Percentiles rank a stretch among this genome's conserved stretches.
phyloP scores from a whole-genome alignment of 1,140 invertebrate species.

The Camponotus vicinus region DNA sequence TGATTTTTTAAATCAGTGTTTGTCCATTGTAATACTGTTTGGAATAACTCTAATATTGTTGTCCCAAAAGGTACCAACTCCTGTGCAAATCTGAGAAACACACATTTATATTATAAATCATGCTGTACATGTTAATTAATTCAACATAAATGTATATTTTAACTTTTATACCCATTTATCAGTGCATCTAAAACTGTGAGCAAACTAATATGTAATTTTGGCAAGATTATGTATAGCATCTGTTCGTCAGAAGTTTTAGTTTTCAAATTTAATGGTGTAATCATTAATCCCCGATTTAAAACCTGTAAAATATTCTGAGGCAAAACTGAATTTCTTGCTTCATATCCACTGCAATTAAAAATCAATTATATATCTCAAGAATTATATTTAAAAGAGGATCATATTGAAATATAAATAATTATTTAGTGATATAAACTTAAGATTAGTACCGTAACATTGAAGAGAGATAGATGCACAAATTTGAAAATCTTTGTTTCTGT shows the following conservation, averaged over 20 bases:
- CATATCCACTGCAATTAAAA: conserved; percentile 71
- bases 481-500: conserved; percentile 78
- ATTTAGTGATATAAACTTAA: conserved; percentile 47
- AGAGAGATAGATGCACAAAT: conserved; percentile 79
- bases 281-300: conserved; percentile 76
- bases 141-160: neutral
- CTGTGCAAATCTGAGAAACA: conserved; percentile 66
- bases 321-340: conserved; percentile 74
- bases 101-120: neutral
- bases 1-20: conserved; percentile 41
- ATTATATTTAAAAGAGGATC: neutral
- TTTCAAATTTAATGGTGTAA: conserved; percentile 74
- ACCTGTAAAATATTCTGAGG: conserved; percentile 76
- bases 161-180: conserved; percentile 75
- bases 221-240: conserved; percentile 76
- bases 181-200: conserved; percentile 76
- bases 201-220: conserved; percentile 76
- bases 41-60: conserved; percentile 67
- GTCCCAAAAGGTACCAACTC: conserved; percentile 69
- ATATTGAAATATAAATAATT: neutral
- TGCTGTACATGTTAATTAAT: neutral
- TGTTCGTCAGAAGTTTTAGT: conserved; percentile 69
- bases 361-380: conserved; percentile 15
- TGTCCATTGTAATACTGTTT: conserved; percentile 70
- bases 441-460: conserved; percentile 77